Evolutionary conservation across 2,113 vertebrate genomes (phyloP), one percentile per base, ranked within the genome.

Genomic region (Perognathus longimembris): DNA sequence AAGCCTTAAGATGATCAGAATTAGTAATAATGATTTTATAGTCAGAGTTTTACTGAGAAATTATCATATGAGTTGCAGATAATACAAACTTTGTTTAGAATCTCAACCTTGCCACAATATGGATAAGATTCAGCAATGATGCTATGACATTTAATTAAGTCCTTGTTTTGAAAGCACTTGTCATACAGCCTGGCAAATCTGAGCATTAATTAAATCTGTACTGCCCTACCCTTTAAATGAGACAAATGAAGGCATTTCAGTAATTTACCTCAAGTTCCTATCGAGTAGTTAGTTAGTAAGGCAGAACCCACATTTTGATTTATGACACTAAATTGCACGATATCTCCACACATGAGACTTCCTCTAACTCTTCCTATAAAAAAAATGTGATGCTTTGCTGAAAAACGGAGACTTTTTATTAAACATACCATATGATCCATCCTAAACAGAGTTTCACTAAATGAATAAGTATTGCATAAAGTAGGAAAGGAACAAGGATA

Each of bases 81-180:
- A 76, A 93, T 66, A 83, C 42, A 69, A 86, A 34, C 38, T 81
- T 40, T 42, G 15, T n/a, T 93, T 78, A 57, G 82, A 50, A 54
- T 90, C 18, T 85, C 64, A 67, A 12, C 34, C 45, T 26, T 85
- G 32, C 22, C 57, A 74, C 38, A 78, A 76, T 70, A 87, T 28
- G 26, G 12, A n/a, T 34, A 81, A 63, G 88, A 80, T 24, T 88
- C 66, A 89, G 30, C 22, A 86, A 40, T 24, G 34, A 88, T 67
- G 5, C 24, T 77, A 36, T 69, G 69, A 45, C 22, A 88, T 80
- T 91, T 83, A 70, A 76, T 90, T 93, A 90, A 67, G 12, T 74
- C 57, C 26, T 22, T 59, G 38, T 85, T 69, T 85, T 90, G 28
- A 90, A 89, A 82, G 10, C 34, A 40, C 40, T 82, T 85, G 40